Conservation (phyloP, 2,113 vertebrate species). For the Reinhardtius hippoglossoides region DNA sequence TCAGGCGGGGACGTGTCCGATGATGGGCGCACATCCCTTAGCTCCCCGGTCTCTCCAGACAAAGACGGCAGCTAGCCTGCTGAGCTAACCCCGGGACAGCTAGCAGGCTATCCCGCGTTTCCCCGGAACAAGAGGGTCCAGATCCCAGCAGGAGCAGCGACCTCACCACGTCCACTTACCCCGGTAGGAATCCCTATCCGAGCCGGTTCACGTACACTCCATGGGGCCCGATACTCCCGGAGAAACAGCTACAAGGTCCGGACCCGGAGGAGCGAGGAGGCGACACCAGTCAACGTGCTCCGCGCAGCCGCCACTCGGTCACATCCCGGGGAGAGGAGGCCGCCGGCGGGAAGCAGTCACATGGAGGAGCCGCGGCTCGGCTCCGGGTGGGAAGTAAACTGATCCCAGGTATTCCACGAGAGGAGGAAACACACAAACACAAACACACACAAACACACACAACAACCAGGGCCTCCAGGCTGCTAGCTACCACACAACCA, state of each 20-base stretch:
- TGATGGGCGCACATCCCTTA: conserved; percentile 50
- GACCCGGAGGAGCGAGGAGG: conserved; percentile 46
- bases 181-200: conserved; percentile 60
- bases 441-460: conserved; percentile 58
- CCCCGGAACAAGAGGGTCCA: conserved; percentile 30
- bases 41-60: conserved; percentile 73
- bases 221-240: conserved; percentile 60
- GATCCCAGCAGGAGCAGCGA: conserved; percentile 13
- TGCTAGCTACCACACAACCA: conserved; percentile 62
- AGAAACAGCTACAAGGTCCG: conserved; percentile 14
- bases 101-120: conserved; percentile 64
- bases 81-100: conserved; percentile 67
- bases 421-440: conserved; percentile 40
- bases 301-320: conserved; percentile 77
- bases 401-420: conserved; percentile 56
- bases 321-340: conserved; percentile 61
- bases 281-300: conserved; percentile 73
- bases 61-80: conserved; percentile 76
- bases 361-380: conserved; percentile 36
- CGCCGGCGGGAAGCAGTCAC: conserved; percentile 54
- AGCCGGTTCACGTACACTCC: conserved; percentile 77
- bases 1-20: conserved; percentile 72
- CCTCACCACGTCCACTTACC: conserved; percentile 65
- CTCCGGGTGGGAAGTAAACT: neutral
- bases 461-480: conserved; percentile 66